These are phyloP conservation scores for Nematopogon swammerdamellus DNA, from an alignment of 2,888 invertebrate species.

Conservation along the genomic window DNA sequence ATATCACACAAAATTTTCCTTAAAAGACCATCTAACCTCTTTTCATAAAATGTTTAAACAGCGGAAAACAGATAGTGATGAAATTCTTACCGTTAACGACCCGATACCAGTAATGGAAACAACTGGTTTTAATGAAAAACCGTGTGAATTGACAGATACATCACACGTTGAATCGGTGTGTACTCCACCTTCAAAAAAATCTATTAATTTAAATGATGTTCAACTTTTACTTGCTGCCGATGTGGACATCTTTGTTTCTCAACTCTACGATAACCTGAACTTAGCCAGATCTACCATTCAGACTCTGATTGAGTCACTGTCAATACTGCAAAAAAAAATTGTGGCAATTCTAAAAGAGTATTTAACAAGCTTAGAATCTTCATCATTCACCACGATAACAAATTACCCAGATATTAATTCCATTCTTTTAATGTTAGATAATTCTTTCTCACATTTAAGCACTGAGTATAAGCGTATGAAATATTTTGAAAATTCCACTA, in stretches of 20 bases:
- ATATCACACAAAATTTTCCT: slow-evolving; percentile 2
- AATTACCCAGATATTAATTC: too few species aligned
- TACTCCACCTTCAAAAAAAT: too few species aligned
- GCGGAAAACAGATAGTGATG: too few species aligned
- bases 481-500: not conserved
- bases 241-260: not conserved
- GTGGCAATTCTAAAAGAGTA: not conserved
- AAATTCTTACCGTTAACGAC: not conserved
- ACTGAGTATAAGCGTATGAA: slow-evolving; percentile 3
- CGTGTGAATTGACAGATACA: too few species aligned
- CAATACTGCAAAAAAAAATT: not conserved
- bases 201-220: too few species aligned
- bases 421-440: too few species aligned
- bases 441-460: too few species aligned
- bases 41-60: not conserved
- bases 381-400: too few species aligned
- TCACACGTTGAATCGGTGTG: not conserved
- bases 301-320: not conserved
- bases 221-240: too few species aligned
- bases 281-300: not conserved
- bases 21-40: slow-evolving; percentile 3
- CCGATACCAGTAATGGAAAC: too few species aligned
- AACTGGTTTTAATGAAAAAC: too few species aligned
- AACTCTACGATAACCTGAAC: not conserved
- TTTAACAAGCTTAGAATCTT: not conserved